A percentile compares a stretch with the other conserved stretches of the same genome.
Evolutionary conservation across 2,888 invertebrate species (phyloP).

Genomic region (Plebejus argus): DNA sequence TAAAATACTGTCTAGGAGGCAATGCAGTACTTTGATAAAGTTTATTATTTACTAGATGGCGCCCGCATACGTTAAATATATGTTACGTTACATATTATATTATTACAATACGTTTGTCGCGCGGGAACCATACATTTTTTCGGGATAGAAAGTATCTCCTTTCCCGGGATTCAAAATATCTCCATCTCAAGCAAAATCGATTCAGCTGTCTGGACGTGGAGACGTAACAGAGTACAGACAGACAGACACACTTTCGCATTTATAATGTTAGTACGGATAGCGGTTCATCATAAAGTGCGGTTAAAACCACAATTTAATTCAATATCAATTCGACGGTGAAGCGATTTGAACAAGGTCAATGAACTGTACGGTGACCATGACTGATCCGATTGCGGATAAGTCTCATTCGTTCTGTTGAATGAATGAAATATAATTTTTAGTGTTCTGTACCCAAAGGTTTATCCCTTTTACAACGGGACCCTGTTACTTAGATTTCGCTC

Average conservation of each 20-base stretch:
- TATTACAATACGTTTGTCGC: no score
- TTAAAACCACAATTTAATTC: background rate
- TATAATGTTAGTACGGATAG: background rate
- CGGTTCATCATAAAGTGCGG: constrained; percentile 3
- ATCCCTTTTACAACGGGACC: no score
- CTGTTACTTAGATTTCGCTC: background rate
- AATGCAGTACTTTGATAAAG: background rate
- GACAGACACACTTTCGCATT: no score
- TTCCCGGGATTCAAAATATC: no score
- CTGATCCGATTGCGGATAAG: background rate
- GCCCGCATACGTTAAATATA: no score
- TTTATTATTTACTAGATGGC: background rate
- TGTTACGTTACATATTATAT: no score
- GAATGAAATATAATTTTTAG: background rate
- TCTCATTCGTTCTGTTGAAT: constrained; percentile 5
- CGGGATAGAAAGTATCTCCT: no score
- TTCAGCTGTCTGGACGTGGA: no score
- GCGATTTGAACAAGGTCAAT: constrained; percentile 7
- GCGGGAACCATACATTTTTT: no score
- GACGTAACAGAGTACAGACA: no score
- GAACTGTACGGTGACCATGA: background rate
- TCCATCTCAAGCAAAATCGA: no score
- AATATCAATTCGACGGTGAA: constrained; percentile 11
- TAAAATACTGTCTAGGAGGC: no score
- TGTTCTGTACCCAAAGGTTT: background rate